Evolutionary conservation across 2,797 vertebrate species (phyloP).

Genomic region (Balearica regulorum): DNA sequence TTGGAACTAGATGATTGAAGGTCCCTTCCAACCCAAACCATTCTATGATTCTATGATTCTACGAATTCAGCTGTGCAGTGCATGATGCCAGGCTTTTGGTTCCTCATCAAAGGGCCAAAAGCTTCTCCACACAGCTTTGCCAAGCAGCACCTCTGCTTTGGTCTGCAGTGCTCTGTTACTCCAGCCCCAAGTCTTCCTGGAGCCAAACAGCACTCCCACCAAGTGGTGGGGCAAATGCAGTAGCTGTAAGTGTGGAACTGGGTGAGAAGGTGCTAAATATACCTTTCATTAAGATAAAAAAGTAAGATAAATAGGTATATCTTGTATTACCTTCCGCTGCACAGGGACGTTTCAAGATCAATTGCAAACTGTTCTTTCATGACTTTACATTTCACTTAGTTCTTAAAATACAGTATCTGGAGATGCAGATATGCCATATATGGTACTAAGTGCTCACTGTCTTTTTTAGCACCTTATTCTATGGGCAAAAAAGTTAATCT

Average conservation of each 20-base stretch:
- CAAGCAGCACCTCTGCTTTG: not conserved
- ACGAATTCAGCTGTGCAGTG: not conserved
- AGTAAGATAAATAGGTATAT: not conserved
- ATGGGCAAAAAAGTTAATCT: not conserved
- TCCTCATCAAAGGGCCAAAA: not conserved
- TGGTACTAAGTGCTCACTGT: not conserved
- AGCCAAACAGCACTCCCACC: not conserved
- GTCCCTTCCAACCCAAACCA: too few relatives aligned
- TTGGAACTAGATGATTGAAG: too few relatives aligned
- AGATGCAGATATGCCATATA: not conserved
- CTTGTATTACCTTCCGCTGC: not conserved
- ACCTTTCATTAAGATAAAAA: not conserved
- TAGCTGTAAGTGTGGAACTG: not conserved
- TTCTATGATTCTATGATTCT: too few relatives aligned
- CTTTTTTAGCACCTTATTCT: not conserved
- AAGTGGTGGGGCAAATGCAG: not conserved
- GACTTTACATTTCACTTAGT: not conserved
- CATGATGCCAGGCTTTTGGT: not conserved
- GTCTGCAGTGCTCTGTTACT: not conserved
- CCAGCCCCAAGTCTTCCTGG: not conserved
- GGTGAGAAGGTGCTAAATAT: not conserved
- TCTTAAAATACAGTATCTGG: not conserved
- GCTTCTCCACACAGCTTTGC: not conserved
- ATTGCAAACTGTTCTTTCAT: not conserved
- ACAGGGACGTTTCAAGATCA: not conserved